Conservation (phyloP, 37 sponge, comb jelly and placozoan species). For the Theonella swinhoei region DNA sequence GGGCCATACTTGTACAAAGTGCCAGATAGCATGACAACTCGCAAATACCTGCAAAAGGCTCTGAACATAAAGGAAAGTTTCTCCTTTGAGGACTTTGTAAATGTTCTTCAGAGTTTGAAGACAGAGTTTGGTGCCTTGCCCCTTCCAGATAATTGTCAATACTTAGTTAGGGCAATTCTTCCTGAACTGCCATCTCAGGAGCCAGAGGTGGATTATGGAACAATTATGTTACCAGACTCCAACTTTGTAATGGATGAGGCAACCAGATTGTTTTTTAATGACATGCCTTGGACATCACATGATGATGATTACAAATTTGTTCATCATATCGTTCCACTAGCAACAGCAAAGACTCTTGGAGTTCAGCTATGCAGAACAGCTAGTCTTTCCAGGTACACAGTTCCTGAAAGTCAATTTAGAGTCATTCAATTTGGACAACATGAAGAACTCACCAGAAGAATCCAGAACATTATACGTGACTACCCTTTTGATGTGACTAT, state of each 20-base stretch:
- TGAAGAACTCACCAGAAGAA: constrained; percentile 33
- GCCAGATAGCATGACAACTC: constrained; percentile 12
- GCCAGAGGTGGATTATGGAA: neutral
- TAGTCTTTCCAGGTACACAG: neutral
- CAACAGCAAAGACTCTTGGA: constrained; percentile 14
- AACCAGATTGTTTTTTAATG: constrained; percentile 37
- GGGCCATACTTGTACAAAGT: constrained; percentile 57
- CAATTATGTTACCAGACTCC: constrained; percentile 31
- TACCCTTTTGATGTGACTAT: constrained; percentile 40
- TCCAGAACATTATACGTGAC: constrained; percentile 29
- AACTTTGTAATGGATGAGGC: constrained; percentile 16
- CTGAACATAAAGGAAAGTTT: constrained; percentile 33
- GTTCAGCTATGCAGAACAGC: neutral
- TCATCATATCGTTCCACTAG: constrained; percentile 10
- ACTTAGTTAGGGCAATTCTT: neutral
- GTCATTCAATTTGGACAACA: constrained; percentile 38
- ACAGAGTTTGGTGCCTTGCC: constrained; percentile 5
- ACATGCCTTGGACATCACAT: constrained; percentile 24
- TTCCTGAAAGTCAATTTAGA: neutral
- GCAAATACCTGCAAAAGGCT: constrained; percentile 9
- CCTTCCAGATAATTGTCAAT: constrained; percentile 12
- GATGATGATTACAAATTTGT: constrained; percentile 24
- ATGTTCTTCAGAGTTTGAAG: constrained; percentile 50
- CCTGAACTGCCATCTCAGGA: neutral
- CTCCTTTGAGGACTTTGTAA: constrained; percentile 24